Base-by-base conservation (phyloP, 64 coral and sea anemone species). In the Pocillopora verrucosa region DNA sequence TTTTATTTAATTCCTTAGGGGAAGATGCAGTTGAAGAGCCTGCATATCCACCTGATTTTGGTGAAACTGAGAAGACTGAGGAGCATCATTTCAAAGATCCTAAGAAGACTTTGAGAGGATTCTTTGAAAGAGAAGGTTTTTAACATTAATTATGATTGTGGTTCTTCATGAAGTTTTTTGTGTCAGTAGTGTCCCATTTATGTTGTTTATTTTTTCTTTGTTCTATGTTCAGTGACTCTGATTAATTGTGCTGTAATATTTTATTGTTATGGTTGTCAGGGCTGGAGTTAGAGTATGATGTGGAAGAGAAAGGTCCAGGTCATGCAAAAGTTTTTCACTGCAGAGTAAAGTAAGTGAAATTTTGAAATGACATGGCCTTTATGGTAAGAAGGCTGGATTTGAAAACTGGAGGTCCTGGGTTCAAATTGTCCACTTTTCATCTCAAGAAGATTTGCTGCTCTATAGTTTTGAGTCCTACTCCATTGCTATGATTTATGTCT, bases 311-410 rank as follows among this genome's bases (percentile, higher is more conserved):
- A 3, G 96, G 96, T 36, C 96, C 96, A 57, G 96, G 93, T 22
- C 96, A 98, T 92, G 96, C 96, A 41, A 95, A 93, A 86, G 91
- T 95, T 10, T 98, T 93, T 79, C 96, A 95, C 79, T 98, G 96
- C 56, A 95, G 91, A 93, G 93, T 98, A 15, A 95, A 95, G 96
- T 98, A 92, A 82, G 87, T 51, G 41, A 51, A 51, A 51, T 51
- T 90, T 58, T 64, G 56, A 15, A 41, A 11, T n/a, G 9, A n/a
- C 25, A 72, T 72, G 17, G 56, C 16, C 20, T 36, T 73, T 24
- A 70, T 69, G 34, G 7, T 51, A 25, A 19, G 37, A n/a, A 10
- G 34, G 41, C 41, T 51, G 7, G 3, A 51, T 51, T 51, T 51
- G 7, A 51, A 51, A 51, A 51, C 41, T 51, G 41, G 41, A 51